These are phyloP conservation scores for Oedothorax gibbosus DNA, from an alignment of 1,140 invertebrate species.

Conservation along the genomic window DNA sequence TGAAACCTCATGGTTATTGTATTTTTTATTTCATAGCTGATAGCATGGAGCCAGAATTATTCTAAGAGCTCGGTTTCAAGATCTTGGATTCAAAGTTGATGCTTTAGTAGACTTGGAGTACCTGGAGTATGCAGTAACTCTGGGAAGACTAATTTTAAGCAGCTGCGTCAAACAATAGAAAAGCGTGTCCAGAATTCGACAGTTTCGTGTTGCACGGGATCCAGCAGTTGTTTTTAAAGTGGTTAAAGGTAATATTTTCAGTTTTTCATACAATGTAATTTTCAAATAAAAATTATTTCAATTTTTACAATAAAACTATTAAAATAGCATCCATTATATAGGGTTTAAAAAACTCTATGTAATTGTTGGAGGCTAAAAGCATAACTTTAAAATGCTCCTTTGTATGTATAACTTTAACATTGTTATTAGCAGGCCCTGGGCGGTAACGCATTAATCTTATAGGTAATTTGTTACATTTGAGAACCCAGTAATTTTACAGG, in stretches of 20 bases:
- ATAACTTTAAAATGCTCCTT: too few relatives aligned
- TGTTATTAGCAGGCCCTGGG: too few relatives aligned
- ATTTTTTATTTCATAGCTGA: constrained; percentile 67
- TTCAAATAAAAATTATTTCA: too few relatives aligned
- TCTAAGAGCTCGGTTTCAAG: constrained; percentile 75
- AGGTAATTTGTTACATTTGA: too few relatives aligned
- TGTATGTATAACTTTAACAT: too few relatives aligned
- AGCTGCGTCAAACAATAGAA: constrained; percentile 71
- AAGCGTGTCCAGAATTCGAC: constrained; percentile 77
- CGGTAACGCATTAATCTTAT: too few relatives aligned
- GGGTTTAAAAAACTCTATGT: too few relatives aligned
- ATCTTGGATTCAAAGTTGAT: constrained; percentile 76
- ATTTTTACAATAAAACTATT: too few relatives aligned
- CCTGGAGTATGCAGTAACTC: constrained; percentile 73
- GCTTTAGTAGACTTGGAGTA: constrained; percentile 83
- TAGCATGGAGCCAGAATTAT: constrained; percentile 77
- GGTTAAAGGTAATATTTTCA: constrained; percentile 72
- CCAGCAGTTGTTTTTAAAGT: constrained; percentile 77
- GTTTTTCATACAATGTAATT: too few relatives aligned
- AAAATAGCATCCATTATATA: too few relatives aligned
- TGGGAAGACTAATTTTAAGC: constrained; percentile 73
- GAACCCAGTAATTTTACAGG: too few relatives aligned
- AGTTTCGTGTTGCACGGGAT: constrained; percentile 76
- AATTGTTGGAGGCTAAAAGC: too few relatives aligned
- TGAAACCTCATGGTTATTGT: neutral